phyloP scores from a whole-genome alignment of 2,888 invertebrate species.

The Tipula vernalis region DNA sequence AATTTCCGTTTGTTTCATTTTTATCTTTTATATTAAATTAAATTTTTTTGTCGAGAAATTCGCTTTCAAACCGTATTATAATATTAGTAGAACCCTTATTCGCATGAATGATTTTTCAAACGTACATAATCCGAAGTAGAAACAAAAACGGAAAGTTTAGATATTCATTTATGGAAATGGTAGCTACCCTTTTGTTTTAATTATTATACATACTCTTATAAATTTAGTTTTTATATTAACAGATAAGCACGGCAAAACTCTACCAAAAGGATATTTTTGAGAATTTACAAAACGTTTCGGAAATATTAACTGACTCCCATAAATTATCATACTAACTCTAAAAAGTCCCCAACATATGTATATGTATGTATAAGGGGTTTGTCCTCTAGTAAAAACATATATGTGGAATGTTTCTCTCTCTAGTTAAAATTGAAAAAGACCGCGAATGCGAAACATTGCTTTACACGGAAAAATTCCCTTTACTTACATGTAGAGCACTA shows the following conservation, averaged over 20 bases:
- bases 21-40: background rate
- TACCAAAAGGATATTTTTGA: too few species aligned
- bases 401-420: too few species aligned
- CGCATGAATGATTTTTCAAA: background rate
- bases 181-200: background rate
- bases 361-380: too few species aligned
- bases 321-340: too few species aligned
- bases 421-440: too few species aligned
- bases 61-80: background rate
- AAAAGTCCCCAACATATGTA: too few species aligned
- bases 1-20: background rate
- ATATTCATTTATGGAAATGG: background rate
- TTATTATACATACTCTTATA: background rate
- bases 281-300: too few species aligned
- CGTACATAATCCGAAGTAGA: background rate
- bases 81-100: background rate
- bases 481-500: too few species aligned
- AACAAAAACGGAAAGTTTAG: background rate
- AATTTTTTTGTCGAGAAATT: background rate
- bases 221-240: background rate
- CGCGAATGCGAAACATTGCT: too few species aligned
- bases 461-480: too few species aligned
- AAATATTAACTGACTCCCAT: too few species aligned
- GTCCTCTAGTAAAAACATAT: too few species aligned
- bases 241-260: background rate